A percentile compares a stretch with the other conserved stretches of the same genome.
These are phyloP conservation scores for Parauchenoglanis punctatus DNA, from an alignment of 2,797 vertebrate species.

Conservation along the genomic window DNA sequence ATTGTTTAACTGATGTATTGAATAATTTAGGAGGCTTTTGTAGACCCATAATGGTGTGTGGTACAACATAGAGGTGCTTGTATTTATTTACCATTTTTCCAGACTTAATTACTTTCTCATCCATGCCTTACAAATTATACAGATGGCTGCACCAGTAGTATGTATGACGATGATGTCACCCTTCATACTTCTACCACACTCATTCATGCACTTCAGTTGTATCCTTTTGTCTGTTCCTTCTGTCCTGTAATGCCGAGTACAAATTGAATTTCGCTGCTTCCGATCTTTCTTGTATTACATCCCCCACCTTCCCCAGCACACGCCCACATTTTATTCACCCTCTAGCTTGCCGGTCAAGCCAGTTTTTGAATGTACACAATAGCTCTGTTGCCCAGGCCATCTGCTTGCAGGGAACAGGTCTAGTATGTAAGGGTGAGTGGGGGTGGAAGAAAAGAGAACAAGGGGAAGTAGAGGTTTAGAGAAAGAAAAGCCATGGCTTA, in stretches of 20 bases:
- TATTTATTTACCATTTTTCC: background rate
- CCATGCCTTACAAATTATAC: background rate
- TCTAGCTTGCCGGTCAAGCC: conserved; percentile 34
- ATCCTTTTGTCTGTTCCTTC: conserved; percentile 5
- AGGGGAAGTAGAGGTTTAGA: conserved; percentile 12
- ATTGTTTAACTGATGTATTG: background rate
- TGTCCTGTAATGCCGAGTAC: conserved; percentile 3
- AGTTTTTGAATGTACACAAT: conserved; percentile 52
- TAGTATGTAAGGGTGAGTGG: conserved; percentile 21
- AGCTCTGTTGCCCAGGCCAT: conserved; percentile 55
- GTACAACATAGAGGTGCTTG: background rate
- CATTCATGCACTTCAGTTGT: background rate
- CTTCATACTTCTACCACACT: background rate
- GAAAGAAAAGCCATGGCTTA: conserved; percentile 28
- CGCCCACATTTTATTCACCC: conserved; percentile 11
- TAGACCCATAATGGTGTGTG: background rate
- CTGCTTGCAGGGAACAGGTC: conserved; percentile 57
- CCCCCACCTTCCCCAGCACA: conserved; percentile 16
- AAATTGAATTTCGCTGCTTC: conserved; percentile 39
- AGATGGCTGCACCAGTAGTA: background rate
- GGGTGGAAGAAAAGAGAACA: conserved; percentile 20
- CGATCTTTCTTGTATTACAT: conserved; percentile 9
- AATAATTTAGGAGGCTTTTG: background rate
- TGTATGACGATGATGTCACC: background rate
- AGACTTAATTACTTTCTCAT: background rate